Evolutionary conservation across 2,797 vertebrate species (phyloP), one percentile per base, ranked within the genome.

Genomic region (Betta splendens): DNA sequence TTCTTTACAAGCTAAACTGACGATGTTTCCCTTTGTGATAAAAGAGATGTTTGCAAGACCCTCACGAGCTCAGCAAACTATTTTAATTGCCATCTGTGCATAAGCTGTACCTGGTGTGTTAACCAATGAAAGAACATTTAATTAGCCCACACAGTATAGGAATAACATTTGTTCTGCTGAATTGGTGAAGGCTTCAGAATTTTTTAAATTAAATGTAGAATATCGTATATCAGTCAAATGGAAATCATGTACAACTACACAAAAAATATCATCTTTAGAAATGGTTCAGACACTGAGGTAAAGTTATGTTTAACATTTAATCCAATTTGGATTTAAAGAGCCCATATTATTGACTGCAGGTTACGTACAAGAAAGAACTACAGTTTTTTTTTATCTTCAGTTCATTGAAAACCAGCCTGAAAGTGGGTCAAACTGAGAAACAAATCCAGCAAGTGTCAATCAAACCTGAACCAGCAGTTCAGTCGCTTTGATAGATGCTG

Each of bases 81-180:
- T 79, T 86, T 81, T 78, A 82, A 84, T 82, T 72, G 45, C 84
- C 80, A 86, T 87, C 79, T 80, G 80, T 87, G 81, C 71, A 65
- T 32, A 61, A 74, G 72, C 54, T 47, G 44, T 72, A 79, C 60
- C 62, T 62, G 52, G 25, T 17, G 29, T 52, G 31, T 64, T 74
- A 73, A 69, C 54, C 55, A 67, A 46, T 67, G 46, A 75, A 54
- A 32, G 33, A 49, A 48, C 46, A 61, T 57, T 69, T 31, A 72
- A 43, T 54, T 35, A 69, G 45, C 70, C 66, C 50, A 64, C 57
- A 56, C 51, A 17, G 49, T 50, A 26, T 46, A 18, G 31, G 26
- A 36, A 53, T 16, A 52, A 52, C 53, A 57, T 64, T 69, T 55
- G 31, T 32, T 65, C 33, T 56, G 33, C 16, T 52, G 28, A 64